A percentile compares a stretch with the other conserved stretches of the same genome.
These are phyloP conservation scores for Brachyopa scutellaris DNA, from an alignment of 2,888 invertebrate genomes.

Conservation along the genomic window DNA sequence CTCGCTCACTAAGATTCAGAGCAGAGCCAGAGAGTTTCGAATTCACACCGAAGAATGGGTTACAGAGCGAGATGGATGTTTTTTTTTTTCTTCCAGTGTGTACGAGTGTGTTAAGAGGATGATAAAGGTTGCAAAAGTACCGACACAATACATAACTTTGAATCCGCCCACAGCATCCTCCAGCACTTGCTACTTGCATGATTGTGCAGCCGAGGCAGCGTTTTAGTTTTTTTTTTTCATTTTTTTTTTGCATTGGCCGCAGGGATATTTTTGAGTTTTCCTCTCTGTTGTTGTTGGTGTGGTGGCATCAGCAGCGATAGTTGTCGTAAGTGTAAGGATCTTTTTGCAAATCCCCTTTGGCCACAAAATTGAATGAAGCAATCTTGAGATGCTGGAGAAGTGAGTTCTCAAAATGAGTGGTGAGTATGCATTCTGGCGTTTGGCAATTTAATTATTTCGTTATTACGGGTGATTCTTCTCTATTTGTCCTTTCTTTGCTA, in stretches of 20 bases:
- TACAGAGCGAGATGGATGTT: constrained; percentile 12
- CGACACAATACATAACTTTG: constrained; percentile 68
- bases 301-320: constrained; percentile 2
- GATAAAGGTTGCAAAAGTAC: constrained; percentile 66
- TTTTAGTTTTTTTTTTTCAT: constrained; percentile 12
- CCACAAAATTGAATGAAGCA: constrained; percentile 63
- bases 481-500: constrained; percentile 13
- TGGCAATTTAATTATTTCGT: constrained; percentile 56
- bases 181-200: constrained; percentile 38
- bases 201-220: constrained; percentile 37
- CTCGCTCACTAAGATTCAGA: constrained; percentile 43
- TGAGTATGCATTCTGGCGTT: constrained; percentile 56
- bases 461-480: constrained; percentile 29
- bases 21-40: constrained; percentile 44
- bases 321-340: constrained; percentile 58
- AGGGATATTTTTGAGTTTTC: constrained; percentile 58
- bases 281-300: constrained; percentile 39
- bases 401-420: constrained; percentile 40
- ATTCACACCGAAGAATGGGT: constrained; percentile 45
- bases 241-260: constrained; percentile 48
- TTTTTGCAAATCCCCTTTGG: constrained; percentile 65
- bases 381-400: constrained; percentile 45
- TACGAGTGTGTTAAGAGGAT: constrained; percentile 54
- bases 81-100: constrained; percentile 15
- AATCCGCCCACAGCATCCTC: constrained; percentile 47